These are phyloP conservation scores for Nycteola revayana DNA, from an alignment of 2,888 invertebrate species.

Conservation along the genomic window DNA sequence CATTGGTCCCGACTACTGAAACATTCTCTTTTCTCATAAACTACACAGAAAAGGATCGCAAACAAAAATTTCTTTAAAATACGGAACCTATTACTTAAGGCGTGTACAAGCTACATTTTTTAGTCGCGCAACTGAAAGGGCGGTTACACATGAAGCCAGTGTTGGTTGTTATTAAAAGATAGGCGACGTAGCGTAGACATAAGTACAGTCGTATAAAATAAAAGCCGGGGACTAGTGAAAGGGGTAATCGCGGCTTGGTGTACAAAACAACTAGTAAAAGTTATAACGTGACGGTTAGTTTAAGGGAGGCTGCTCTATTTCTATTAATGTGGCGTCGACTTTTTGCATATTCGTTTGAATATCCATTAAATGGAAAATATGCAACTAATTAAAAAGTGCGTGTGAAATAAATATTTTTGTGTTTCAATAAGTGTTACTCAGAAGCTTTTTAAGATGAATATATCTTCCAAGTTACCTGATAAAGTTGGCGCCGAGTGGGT, in stretches of 20 bases:
- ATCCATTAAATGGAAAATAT: too few species aligned
- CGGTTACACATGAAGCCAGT: slow-evolving; percentile 40
- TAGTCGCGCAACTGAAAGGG: slow-evolving; percentile 44
- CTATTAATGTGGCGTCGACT: not conserved
- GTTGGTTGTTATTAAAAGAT: slow-evolving; percentile 60
- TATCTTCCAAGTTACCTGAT: too few species aligned
- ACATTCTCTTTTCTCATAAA: too few species aligned
- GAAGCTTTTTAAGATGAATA: too few species aligned
- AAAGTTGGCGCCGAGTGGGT: too few species aligned
- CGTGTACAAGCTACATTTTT: slow-evolving; percentile 3
- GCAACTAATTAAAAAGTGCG: too few species aligned
- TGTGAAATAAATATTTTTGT: too few species aligned
- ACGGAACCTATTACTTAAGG: slow-evolving; percentile 16
- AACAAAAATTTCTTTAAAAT: not conserved
- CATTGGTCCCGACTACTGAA: too few species aligned
- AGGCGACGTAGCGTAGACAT: slow-evolving; percentile 50
- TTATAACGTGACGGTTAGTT: slow-evolving; percentile 49
- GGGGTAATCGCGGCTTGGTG: slow-evolving; percentile 66
- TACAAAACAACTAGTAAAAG: slow-evolving; percentile 59
- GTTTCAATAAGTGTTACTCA: too few species aligned
- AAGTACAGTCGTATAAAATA: slow-evolving; percentile 52
- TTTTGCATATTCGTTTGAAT: too few species aligned
- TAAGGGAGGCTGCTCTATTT: not conserved
- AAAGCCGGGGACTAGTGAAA: slow-evolving; percentile 47
- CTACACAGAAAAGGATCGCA: too few species aligned